Evolutionary conservation across 2,797 vertebrate species (phyloP).

Genomic region (Sebastes variabilis): DNA sequence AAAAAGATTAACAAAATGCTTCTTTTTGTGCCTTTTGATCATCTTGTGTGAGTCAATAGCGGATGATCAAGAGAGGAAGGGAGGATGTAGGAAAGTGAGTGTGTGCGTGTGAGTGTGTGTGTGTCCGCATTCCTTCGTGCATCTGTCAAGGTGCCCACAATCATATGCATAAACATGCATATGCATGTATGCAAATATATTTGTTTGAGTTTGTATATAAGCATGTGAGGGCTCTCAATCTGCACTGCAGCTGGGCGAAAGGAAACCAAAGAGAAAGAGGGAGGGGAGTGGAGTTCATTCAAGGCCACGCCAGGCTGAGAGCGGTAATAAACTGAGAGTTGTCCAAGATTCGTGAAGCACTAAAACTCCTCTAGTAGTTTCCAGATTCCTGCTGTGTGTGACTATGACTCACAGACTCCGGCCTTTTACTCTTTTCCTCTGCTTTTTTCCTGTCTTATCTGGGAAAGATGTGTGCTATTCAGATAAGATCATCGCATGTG

Average conservation of each 20-base stretch:
- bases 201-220: slow-evolving; percentile 12
- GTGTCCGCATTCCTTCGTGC: slow-evolving; percentile 2
- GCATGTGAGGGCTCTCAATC: neutral
- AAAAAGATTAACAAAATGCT: neutral
- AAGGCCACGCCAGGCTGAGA: slow-evolving; percentile 19
- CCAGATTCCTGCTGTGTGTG: slow-evolving; percentile 52
- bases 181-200: slow-evolving; percentile 21
- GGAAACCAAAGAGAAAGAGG: slow-evolving; percentile 2
- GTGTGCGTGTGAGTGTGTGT: neutral
- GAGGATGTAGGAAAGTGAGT: neutral
- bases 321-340: slow-evolving; percentile 18
- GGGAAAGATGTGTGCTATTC: neutral
- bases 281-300: slow-evolving; percentile 32
- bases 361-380: slow-evolving; percentile 44
- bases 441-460: slow-evolving; percentile 11
- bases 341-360: slow-evolving; percentile 50
- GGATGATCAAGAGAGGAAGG: neutral
- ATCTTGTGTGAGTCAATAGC: neutral
- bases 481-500: neutral
- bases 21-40: neutral
- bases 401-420: slow-evolving; percentile 48
- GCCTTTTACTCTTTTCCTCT: neutral
- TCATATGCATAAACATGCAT: slow-evolving; percentile 6
- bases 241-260: neutral
- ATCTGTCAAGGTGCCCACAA: neutral